A percentile compares a stretch with the other conserved stretches of the same genome.
These are phyloP conservation scores for Halictus ligatus DNA, from an alignment of 2,888 invertebrate genomes.

Conservation along the genomic window DNA sequence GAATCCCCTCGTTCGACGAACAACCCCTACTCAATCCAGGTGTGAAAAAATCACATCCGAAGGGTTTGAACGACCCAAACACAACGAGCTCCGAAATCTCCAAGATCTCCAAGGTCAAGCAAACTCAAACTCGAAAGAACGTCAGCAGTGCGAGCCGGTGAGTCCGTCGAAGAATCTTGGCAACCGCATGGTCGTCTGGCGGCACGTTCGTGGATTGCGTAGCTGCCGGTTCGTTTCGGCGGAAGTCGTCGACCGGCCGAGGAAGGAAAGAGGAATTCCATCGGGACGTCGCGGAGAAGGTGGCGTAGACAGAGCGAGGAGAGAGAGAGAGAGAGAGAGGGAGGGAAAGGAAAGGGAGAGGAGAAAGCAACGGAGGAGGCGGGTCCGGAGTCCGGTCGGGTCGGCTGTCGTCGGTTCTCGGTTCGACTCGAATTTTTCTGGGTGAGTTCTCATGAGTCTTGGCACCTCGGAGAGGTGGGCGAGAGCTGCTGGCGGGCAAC, in stretches of 20 bases:
- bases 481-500: conserved; percentile 69
- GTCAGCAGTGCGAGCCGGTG: neutral
- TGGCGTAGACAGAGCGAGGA: neutral
- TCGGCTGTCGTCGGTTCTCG: conserved; percentile 56
- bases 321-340: neutral
- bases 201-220: neutral
- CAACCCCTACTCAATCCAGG: neutral
- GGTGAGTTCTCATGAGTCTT: conserved; percentile 73
- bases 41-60: neutral
- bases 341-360: neutral
- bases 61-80: neutral
- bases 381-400: conserved; percentile 9
- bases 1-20: too few relatives aligned
- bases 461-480: conserved; percentile 75
- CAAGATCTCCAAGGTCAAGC: neutral
- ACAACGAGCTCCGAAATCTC: neutral
- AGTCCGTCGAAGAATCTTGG: neutral
- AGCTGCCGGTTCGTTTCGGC: neutral
- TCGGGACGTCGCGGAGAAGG: neutral
- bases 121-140: neutral
- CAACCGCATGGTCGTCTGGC: neutral
- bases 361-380: conserved; percentile 1
- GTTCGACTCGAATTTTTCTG: conserved; percentile 72
- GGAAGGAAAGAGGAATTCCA: neutral
- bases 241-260: neutral